Percentiles rank a stretch among this genome's conserved stretches.
Conservation (phyloP, 2,888 invertebrate genomes). For the Protophormia terraenovae region DNA sequence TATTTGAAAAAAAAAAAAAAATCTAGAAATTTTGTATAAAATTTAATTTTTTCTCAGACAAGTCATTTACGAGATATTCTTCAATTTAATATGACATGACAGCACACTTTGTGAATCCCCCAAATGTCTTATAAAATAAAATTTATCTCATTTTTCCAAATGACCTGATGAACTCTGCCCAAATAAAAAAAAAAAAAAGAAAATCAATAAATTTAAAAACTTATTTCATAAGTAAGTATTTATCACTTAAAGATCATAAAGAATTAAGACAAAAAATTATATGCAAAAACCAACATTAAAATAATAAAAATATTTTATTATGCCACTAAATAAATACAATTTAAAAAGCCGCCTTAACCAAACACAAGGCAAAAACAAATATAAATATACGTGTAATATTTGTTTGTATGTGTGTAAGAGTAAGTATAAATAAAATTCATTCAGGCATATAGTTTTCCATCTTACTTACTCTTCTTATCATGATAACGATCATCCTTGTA, state of each 20-base stretch:
- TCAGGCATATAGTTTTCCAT: background rate
- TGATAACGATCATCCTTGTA: background rate
- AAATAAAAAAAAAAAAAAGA: too few relatives aligned
- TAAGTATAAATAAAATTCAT: constrained; percentile 39
- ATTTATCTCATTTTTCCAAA: too few relatives aligned
- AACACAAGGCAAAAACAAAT: background rate
- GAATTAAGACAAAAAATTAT: background rate
- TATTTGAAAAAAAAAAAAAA: too few relatives aligned
- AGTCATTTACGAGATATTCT: too few relatives aligned
- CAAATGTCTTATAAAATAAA: too few relatives aligned
- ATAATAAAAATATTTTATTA: background rate
- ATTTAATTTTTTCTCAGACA: too few relatives aligned
- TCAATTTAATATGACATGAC: too few relatives aligned
- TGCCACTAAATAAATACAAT: constrained; percentile 16
- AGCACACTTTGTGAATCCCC: too few relatives aligned
- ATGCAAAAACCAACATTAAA: background rate
- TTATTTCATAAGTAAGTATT: background rate
- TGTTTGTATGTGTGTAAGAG: background rate
- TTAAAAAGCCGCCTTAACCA: constrained; percentile 33
- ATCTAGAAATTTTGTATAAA: too few relatives aligned
- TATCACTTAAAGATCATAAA: constrained; percentile 1
- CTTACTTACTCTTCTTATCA: background rate
- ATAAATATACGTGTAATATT: background rate
- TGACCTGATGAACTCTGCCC: too few relatives aligned
- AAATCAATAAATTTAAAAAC: too few relatives aligned